Base-by-base conservation (phyloP, 2,888 invertebrate species). In the Lepidocyrtinus sp. region DNA sequence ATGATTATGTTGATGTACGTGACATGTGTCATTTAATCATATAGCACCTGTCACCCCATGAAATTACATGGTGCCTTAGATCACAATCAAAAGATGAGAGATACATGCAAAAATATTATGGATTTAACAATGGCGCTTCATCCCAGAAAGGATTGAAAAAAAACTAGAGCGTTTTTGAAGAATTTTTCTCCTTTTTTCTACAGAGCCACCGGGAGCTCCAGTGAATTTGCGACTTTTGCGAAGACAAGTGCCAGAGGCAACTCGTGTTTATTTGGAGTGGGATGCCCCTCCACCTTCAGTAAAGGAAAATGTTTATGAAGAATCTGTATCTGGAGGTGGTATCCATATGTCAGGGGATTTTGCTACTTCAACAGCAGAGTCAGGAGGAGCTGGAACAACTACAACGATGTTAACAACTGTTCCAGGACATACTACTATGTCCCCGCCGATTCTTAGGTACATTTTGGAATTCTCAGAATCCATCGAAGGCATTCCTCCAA, bases 371-470 rank as follows among this genome's bases (percentile, higher is more conserved):
- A 70, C 70, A 26, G 65, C 73, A 74, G 74, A 50, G 67, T 45
- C 75, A 81, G 26, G 21, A 9, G 63, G 59, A 81, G 36, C 65
- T 45, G 73, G 76, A 69, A 73, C 76, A 67, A 68, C 75, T 55
- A 64, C 26, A 70, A 67, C 75, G 59, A 67, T 74, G 65, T 73
- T 73, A 55, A 72, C 76, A 81, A 73, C 82, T 70, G 74, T 68
- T 67, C n/a, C n/a, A n/a, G n/a, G n/a, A n/a, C n/a, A n/a, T n/a
- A 73, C 72, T 65, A 69, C 69, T 21, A 24, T 21, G 7, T 80
- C 79, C 45, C 82, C 84, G 7, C 84, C 83, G 24, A 82, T 86
- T 73, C 76, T 85, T 19, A 75, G 83, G 25, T 86, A 86, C 78
- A 77, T 85, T 27, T 70, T 86, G 55, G 86, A 86, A 72, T 86